Evolutionary conservation across 2,113 vertebrate species (phyloP).

Genomic region (Melanostigma gelatinosum): DNA sequence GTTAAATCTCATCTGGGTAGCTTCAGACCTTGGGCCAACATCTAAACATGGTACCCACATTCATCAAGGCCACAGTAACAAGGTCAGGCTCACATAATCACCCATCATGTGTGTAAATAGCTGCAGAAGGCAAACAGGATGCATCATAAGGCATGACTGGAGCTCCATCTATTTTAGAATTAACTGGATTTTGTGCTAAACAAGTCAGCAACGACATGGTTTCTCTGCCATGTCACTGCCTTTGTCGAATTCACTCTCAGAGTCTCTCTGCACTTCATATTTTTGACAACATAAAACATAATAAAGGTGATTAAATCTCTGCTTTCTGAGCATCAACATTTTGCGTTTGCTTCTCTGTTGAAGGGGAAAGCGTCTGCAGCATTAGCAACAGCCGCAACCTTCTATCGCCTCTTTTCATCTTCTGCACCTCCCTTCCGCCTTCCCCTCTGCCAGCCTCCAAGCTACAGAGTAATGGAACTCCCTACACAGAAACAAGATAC

Average conservation of each 20-base stretch:
- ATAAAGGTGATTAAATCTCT: constrained; percentile 76
- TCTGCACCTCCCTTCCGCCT: constrained; percentile 35
- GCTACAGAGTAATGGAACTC: constrained; percentile 77
- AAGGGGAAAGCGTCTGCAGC: constrained; percentile 45
- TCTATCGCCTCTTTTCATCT: constrained; percentile 76
- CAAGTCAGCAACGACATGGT: constrained; percentile 37
- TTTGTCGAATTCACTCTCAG: constrained; percentile 42
- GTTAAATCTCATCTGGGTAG: constrained; percentile 51
- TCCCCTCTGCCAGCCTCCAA: constrained; percentile 60
- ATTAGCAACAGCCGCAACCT: constrained; percentile 55
- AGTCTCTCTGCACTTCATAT: constrained; percentile 42
- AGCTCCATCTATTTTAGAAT: constrained; percentile 13
- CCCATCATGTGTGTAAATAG: constrained; percentile 52
- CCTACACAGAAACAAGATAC: constrained; percentile 77
- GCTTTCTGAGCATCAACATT: constrained; percentile 56
- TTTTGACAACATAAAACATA: constrained; percentile 63
- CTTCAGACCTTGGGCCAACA: constrained; percentile 30
- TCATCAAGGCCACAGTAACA: constrained; percentile 59
- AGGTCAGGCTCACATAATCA: constrained; percentile 61
- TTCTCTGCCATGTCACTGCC: constrained; percentile 39
- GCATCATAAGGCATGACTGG: neutral
- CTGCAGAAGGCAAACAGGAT: constrained; percentile 35
- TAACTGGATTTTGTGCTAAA: constrained; percentile 22
- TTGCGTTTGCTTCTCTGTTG: constrained; percentile 51
- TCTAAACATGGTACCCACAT: constrained; percentile 50